A percentile compares a stretch with the other conserved stretches of the same genome.
Conservation (phyloP, 1,140 invertebrate genomes). For the Lineus longissimus region DNA sequence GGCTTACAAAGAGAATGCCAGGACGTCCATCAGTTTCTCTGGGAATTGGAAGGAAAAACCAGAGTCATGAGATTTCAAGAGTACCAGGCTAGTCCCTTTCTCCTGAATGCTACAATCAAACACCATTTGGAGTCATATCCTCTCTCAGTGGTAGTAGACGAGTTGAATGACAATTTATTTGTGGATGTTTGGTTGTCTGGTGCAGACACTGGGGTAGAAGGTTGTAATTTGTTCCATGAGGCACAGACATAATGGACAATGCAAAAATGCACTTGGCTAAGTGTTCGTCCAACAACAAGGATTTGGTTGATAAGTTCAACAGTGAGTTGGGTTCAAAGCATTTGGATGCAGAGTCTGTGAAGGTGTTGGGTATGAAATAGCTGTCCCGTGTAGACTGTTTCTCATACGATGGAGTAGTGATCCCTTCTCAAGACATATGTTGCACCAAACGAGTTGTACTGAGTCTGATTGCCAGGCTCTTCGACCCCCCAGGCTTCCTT, state of each 20-base stretch:
- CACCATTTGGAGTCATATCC: constrained; percentile 34
- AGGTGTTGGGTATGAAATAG: not conserved
- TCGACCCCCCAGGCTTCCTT: constrained; percentile 2
- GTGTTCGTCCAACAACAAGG: not conserved
- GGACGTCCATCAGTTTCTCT: constrained; percentile 9
- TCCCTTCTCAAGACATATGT: not conserved
- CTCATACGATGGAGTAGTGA: not conserved
- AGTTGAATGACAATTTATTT: constrained; percentile 48
- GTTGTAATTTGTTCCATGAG: constrained; percentile 23
- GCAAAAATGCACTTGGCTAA: not conserved
- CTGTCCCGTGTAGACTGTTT: not conserved
- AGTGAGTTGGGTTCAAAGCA: not conserved
- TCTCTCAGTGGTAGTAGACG: constrained; percentile 21
- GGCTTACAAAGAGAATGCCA: not conserved
- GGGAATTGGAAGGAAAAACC: not conserved
- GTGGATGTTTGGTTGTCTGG: constrained; percentile 54
- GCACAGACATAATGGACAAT: not conserved
- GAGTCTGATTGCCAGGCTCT: not conserved
- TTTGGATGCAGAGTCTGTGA: not conserved
- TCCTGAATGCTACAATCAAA: constrained; percentile 8
- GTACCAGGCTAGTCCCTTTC: constrained; percentile 12
- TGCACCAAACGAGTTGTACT: not conserved
- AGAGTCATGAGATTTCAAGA: not conserved
- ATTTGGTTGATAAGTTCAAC: not conserved
- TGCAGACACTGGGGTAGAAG: constrained; percentile 35